These are phyloP conservation scores for Trididemnum clinides DNA, from an alignment of 23 tunicate species.

Conservation along the genomic window DNA sequence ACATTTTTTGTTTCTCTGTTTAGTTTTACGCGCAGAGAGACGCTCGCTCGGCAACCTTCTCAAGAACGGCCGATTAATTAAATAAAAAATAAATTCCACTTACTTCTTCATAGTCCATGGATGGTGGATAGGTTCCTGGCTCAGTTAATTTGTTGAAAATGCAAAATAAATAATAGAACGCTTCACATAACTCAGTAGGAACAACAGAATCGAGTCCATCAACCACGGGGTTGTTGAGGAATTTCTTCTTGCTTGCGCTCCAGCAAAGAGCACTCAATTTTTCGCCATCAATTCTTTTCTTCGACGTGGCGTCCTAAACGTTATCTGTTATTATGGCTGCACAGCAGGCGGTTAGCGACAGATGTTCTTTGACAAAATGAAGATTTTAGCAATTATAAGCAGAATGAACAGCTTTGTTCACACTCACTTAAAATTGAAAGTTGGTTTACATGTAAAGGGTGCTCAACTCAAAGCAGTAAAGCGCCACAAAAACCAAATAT, in stretches of 20 bases:
- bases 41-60: too few relatives aligned
- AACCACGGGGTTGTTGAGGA: slow-evolving; percentile 63
- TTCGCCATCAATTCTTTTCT: slow-evolving; percentile 40
- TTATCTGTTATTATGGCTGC: neutral
- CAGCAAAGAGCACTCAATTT: slow-evolving; percentile 56
- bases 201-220: slow-evolving; percentile 61
- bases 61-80: too few relatives aligned
- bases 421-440: neutral
- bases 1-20: too few relatives aligned
- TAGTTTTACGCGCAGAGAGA: too few relatives aligned
- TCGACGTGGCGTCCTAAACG: slow-evolving; percentile 28
- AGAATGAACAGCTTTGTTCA: neutral
- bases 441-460: neutral
- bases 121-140: slow-evolving; percentile 86
- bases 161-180: slow-evolving; percentile 74
- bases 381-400: neutral
- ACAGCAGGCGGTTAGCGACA: too few relatives aligned
- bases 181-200: slow-evolving; percentile 57
- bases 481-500: too few relatives aligned
- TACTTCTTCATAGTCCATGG: slow-evolving; percentile 93
- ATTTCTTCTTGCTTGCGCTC: slow-evolving; percentile 53
- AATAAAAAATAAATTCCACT: too few relatives aligned
- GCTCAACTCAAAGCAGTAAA: too few relatives aligned
- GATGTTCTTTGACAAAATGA: neutral
- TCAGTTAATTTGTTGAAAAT: slow-evolving; percentile 75